phyloP scores from a whole-genome alignment of 2,113 vertebrate species.

The Athene noctua region DNA sequence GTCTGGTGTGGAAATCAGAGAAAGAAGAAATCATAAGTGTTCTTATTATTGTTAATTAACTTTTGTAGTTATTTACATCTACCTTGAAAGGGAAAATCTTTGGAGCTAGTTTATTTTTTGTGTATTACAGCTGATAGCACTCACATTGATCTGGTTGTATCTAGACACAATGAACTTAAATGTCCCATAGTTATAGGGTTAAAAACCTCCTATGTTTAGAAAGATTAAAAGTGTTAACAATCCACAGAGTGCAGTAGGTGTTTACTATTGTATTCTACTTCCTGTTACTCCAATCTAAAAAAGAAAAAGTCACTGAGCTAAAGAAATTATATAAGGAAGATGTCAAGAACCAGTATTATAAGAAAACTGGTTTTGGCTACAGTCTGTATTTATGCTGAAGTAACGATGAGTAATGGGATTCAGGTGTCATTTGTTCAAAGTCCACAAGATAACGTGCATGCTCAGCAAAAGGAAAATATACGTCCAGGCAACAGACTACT shows the following conservation, averaged over 20 bases:
- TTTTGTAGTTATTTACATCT: not conserved
- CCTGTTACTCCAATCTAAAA: not conserved
- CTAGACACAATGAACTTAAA: not conserved
- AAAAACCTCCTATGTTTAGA: not conserved
- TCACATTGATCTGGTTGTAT: not conserved
- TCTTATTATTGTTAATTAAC: not conserved
- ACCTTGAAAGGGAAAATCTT: not conserved
- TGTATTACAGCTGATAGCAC: not conserved
- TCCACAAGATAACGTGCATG: not conserved
- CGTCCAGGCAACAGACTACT: not conserved
- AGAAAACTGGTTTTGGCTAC: not conserved
- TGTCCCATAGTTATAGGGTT: not conserved
- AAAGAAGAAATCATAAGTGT: not conserved
- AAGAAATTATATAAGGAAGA: not conserved
- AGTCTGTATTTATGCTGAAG: not conserved
- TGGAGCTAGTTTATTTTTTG: not conserved
- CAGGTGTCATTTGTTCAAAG: conserved; percentile 10
- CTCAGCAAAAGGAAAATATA: not conserved
- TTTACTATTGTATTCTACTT: not conserved
- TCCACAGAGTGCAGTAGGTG: not conserved
- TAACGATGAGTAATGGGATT: not conserved
- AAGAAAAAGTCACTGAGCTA: not conserved
- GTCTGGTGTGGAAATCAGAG: not conserved
- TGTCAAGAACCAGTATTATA: not conserved
- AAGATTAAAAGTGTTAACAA: not conserved